Conservation (phyloP, 2,113 vertebrate species). For the Daboia siamensis region DNA sequence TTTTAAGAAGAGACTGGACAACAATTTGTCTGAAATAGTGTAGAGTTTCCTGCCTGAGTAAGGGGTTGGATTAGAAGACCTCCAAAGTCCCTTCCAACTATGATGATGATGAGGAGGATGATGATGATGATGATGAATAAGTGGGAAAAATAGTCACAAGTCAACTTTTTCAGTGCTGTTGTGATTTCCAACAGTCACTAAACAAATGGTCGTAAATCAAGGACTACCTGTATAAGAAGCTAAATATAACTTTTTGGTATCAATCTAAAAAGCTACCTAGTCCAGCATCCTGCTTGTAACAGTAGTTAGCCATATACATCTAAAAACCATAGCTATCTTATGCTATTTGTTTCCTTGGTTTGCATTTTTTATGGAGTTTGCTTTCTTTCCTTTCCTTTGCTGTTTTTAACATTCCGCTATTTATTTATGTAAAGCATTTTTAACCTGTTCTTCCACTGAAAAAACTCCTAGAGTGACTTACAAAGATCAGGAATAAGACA, state of each 20-base stretch:
- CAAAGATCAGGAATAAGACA: neutral
- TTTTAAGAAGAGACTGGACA: too few species aligned
- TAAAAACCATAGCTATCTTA: neutral
- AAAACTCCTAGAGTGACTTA: neutral
- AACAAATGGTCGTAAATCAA: neutral
- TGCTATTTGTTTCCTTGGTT: neutral
- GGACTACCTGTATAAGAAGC: neutral
- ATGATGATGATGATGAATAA: too few species aligned
- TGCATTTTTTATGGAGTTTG: neutral
- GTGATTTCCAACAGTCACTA: neutral
- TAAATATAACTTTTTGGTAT: neutral
- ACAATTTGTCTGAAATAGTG: too few species aligned
- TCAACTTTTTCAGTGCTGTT: neutral
- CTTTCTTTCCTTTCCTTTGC: neutral
- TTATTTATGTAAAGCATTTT: neutral
- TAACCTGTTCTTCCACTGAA: neutral
- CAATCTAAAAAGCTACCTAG: neutral
- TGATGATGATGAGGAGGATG: too few species aligned
- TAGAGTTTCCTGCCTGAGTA: too few species aligned
- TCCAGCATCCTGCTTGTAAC: neutral
- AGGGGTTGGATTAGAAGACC: too few species aligned
- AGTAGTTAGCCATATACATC: neutral
- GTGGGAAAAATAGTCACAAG: neutral
- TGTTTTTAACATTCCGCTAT: neutral
- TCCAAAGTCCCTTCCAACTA: too few species aligned